Conservation (phyloP, 2,888 invertebrate genomes). For the Chrysomela aeneicollis region DNA sequence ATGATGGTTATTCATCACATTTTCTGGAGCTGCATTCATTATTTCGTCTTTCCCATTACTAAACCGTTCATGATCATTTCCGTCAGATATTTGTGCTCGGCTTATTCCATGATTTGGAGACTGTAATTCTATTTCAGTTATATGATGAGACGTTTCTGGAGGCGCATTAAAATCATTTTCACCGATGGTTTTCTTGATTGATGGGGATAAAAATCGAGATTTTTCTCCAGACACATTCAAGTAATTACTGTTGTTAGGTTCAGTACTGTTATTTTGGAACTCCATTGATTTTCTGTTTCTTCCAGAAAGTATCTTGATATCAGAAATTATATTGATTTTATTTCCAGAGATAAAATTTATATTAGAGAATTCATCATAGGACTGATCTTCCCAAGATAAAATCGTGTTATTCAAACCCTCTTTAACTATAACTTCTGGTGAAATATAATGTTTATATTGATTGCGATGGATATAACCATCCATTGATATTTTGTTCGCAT, state of each 20-base stretch:
- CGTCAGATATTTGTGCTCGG: neutral
- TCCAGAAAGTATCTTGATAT: constrained; percentile 2
- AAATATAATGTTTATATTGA: constrained; percentile 30
- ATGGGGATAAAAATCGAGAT: no score
- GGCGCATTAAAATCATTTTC: neutral
- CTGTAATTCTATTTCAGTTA: neutral
- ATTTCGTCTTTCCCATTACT: neutral
- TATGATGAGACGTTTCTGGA: neutral
- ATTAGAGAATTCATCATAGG: neutral
- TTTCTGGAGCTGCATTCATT: neutral
- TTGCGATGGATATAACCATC: neutral
- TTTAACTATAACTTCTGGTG: constrained; percentile 37
- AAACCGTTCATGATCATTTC: neutral
- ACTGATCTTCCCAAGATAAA: constrained; percentile 35
- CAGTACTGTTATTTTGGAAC: neutral
- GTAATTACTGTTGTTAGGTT: neutral
- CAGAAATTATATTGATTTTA: constrained; percentile 24
- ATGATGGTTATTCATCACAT: neutral
- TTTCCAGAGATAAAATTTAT: neutral
- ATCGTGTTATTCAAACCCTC: constrained; percentile 42
- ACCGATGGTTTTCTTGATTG: neutral
- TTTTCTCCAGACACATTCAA: neutral
- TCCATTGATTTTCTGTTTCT: neutral
- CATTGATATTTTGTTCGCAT: neutral
- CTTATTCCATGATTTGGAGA: neutral